Percentiles rank a stretch among this genome's conserved stretches.
These are phyloP conservation scores for Terrapene triunguis DNA, from an alignment of 2,113 vertebrate genomes.

Conservation along the genomic window DNA sequence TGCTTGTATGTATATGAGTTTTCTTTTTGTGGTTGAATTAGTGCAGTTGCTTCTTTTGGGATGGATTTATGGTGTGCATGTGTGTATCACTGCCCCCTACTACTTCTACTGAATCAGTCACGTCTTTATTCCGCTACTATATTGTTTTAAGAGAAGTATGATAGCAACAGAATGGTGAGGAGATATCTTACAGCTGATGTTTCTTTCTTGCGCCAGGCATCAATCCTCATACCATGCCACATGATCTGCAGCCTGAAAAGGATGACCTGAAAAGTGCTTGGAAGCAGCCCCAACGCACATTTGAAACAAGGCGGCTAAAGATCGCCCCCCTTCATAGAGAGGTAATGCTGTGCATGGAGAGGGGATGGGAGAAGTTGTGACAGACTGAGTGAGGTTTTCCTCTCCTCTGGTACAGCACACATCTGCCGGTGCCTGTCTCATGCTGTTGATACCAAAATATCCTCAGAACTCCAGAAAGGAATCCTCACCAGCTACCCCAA, in stretches of 20 bases:
- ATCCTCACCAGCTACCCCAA: background rate
- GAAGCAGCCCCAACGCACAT: conserved; percentile 16
- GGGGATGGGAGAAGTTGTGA: background rate
- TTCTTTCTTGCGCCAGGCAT: background rate
- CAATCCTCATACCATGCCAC: background rate
- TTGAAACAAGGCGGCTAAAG: conserved; percentile 39
- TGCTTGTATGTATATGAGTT: background rate
- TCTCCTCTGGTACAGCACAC: background rate
- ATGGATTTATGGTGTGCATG: background rate
- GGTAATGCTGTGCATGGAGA: conserved; percentile 17
- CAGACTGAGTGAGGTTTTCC: conserved; percentile 15
- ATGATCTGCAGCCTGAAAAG: conserved; percentile 11
- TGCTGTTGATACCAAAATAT: background rate
- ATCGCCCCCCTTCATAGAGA: conserved; percentile 30
- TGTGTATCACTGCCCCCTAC: background rate
- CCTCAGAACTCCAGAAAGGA: background rate
- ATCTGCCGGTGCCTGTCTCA: background rate
- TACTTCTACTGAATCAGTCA: background rate
- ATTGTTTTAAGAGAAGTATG: background rate
- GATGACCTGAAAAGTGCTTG: conserved; percentile 3
- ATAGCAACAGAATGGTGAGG: background rate
- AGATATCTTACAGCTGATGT: background rate
- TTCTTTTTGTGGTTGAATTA: background rate
- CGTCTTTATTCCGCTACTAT: background rate
- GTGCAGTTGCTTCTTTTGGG: background rate